Base-by-base conservation (phyloP, 2,113 vertebrate species). In the Macroglossus sobrinus region DNA sequence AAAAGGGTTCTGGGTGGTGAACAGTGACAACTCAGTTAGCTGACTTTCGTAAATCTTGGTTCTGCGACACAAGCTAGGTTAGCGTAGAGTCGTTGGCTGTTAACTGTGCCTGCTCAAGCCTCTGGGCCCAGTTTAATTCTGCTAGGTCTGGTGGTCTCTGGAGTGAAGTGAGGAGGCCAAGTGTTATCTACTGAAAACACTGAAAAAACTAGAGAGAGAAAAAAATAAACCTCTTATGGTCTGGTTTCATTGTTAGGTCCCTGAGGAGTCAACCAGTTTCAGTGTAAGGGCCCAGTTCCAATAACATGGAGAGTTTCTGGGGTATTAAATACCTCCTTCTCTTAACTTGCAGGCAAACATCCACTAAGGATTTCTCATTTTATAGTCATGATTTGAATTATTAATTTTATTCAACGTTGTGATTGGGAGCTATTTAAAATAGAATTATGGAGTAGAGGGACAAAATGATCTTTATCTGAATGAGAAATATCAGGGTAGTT, bases 341-440 rank as follows among this genome's bases (percentile, higher is more conserved):
- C 9, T 55, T 92, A 28, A 89, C 7, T 75, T 95, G 19, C 5
- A 26, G 16, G 50, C 85, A 81, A 91, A 53, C 13, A 66, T 89
- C 12, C 59, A 24, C 33, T 71, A 89, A 78, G n/a, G 43, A 71
- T 57, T 94, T 90, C 45, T 82, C 19, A 64, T 92, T 90, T 84
- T 84, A 82, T 55, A 94, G 19, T 35, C 22, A 1, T 78, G 78
- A 57, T 50, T 84, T 94, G 50, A 94, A 93, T 94, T 93, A 93
- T 92, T 95, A 95, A 94, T 93, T 35, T 75, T 33, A 82, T 90
- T 94, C 43, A 40, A 88, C 75, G 68, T 15, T 57, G 33, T 84
- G 43, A 66, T 75, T 92, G 21, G n/a, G 4, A 95, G 24, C 50
- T 95, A 69, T 61, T 50, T 24, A 95, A 94, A 85, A 76, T 63